phyloP scores from a whole-genome alignment of 2,113 vertebrate species.

The Pelecanus crispus region DNA sequence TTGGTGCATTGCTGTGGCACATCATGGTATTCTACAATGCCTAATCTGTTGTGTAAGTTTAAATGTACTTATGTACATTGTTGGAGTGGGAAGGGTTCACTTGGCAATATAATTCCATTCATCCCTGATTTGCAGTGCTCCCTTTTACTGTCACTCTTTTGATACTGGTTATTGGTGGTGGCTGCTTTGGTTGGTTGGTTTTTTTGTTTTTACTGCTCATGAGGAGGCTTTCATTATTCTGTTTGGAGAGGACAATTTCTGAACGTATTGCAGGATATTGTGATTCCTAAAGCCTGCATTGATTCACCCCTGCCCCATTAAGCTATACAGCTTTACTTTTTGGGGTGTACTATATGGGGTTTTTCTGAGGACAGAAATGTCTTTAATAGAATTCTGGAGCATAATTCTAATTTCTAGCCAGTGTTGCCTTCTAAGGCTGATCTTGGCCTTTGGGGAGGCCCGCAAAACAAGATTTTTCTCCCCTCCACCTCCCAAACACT shows the following conservation, averaged over 20 bases:
- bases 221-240: not conserved
- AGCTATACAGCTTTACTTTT: not conserved
- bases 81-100: not conserved
- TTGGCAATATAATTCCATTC: not conserved
- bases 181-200: not conserved
- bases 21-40: not conserved
- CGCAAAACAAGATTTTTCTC: not conserved
- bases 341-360: rapidly evolving
- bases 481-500: not conserved
- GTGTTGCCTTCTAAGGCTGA: not conserved
- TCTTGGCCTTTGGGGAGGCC: not conserved
- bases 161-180: not conserved
- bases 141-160: not conserved
- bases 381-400: not conserved
- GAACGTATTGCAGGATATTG: not conserved
- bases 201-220: not conserved
- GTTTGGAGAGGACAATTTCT: not conserved
- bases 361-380: not conserved
- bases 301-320: too few relatives aligned
- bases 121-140: not conserved
- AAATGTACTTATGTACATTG: not conserved
- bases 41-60: not conserved
- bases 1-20: not conserved
- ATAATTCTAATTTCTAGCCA: not conserved
- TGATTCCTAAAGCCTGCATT: not conserved